Conservation (phyloP, 1,140 invertebrate species). For the Rhysida immarginata region DNA sequence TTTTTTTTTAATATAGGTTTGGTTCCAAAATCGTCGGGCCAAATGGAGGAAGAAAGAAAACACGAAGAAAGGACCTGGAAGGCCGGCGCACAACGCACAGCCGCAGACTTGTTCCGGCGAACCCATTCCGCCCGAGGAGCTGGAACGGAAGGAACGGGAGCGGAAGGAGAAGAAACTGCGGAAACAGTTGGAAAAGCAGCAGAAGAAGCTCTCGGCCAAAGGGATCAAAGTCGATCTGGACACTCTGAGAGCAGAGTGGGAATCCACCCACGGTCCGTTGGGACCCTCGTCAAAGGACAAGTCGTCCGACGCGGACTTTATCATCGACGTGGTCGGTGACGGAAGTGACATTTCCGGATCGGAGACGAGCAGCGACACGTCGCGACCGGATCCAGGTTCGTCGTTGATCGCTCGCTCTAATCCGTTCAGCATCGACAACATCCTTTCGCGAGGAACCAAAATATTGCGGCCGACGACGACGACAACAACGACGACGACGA, state of each 20-base stretch:
- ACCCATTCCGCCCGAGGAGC: slow-evolving; percentile 87
- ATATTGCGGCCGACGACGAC: not conserved
- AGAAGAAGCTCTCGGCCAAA: slow-evolving; percentile 72
- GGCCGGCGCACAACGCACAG: slow-evolving; percentile 95
- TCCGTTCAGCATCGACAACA: slow-evolving; percentile 10
- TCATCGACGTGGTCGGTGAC: slow-evolving; percentile 6
- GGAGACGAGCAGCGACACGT: not conserved
- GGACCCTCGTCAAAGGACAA: not conserved
- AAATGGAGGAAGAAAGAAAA: slow-evolving; percentile 99
- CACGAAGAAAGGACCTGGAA: slow-evolving; percentile 93
- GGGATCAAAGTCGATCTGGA: slow-evolving; percentile 75
- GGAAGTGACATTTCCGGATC: not conserved
- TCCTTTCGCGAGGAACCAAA: not conserved
- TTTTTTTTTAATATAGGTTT: slow-evolving; percentile 54
- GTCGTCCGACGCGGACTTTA: not conserved
- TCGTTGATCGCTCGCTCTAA: not conserved
- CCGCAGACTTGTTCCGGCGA: slow-evolving; percentile 95
- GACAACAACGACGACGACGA: not conserved
- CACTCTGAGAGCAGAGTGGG: slow-evolving; percentile 57
- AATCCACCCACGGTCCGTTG: slow-evolving; percentile 26
- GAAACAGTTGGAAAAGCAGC: slow-evolving; percentile 82
- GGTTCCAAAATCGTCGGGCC: slow-evolving; percentile 98
- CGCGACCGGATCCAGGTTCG: not conserved
- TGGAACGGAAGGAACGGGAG: slow-evolving; percentile 61
- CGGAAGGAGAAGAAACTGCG: slow-evolving; percentile 47